A percentile compares a stretch with the other conserved stretches of the same genome.
These are phyloP conservation scores for Psephotus haematonotus DNA, from an alignment of 2,113 vertebrate species.

Conservation along the genomic window DNA sequence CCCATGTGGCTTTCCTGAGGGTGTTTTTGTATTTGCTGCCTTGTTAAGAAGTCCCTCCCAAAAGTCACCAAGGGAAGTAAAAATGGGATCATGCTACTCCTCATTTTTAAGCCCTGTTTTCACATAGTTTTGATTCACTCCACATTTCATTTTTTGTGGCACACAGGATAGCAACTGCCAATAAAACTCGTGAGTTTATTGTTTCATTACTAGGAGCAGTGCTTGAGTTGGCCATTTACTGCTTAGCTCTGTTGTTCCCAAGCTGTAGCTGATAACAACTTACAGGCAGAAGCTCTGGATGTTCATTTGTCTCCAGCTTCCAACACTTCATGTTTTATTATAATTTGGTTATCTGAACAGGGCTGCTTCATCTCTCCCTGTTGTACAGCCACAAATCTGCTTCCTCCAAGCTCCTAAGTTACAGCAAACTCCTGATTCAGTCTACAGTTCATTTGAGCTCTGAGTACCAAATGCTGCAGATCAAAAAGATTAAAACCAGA, in stretches of 20 bases:
- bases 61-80: background rate
- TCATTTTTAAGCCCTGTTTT: background rate
- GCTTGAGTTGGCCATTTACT: background rate
- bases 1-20: slow-evolving; percentile 13
- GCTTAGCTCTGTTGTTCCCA: background rate
- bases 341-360: background rate
- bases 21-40: background rate
- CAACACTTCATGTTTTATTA: background rate
- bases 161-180: background rate
- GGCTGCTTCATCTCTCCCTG: background rate
- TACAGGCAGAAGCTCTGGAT: background rate
- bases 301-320: background rate
- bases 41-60: background rate
- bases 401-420: background rate
- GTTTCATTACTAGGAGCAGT: background rate
- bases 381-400: background rate
- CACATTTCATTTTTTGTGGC: background rate
- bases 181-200: background rate
- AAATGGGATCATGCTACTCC: background rate
- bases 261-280: background rate
- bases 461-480: slow-evolving; percentile 10
- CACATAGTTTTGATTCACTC: background rate
- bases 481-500: slow-evolving; percentile 66
- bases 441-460: slow-evolving; percentile 42
- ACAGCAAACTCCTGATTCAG: slow-evolving; percentile 7